Conservation (phyloP, 2,888 invertebrate species). For the Eilema sororculum region DNA sequence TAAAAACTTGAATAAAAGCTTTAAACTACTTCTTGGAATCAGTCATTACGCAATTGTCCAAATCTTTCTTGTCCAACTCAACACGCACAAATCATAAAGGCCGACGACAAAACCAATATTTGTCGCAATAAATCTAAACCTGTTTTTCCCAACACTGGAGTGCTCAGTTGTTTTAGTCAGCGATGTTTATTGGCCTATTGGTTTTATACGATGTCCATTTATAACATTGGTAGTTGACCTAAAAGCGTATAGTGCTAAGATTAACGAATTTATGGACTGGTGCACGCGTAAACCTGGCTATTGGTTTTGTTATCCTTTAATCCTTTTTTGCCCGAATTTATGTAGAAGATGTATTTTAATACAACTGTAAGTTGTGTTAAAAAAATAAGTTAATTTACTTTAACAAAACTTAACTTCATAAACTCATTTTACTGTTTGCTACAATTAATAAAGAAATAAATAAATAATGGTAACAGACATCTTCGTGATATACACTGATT, state of each 20-base stretch:
- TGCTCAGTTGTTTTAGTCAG: constrained; percentile 37
- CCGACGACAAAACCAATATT: constrained; percentile 51
- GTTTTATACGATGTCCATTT: constrained; percentile 50
- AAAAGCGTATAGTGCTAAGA: constrained; percentile 49
- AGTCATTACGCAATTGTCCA: neutral
- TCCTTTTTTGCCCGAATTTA: neutral
- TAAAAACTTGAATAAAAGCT: neutral
- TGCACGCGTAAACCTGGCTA: constrained; percentile 26
- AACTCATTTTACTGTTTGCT: neutral
- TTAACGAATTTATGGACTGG: constrained; percentile 43
- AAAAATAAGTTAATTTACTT: neutral
- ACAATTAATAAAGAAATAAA: neutral
- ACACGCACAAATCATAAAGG: constrained; percentile 51
- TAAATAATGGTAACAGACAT: neutral
- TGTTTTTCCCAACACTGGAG: constrained; percentile 38
- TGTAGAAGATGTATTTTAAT: neutral
- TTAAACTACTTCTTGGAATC: no score
- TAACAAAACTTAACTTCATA: neutral
- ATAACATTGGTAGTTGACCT: constrained; percentile 51
- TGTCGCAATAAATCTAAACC: constrained; percentile 53
- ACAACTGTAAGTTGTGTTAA: neutral
- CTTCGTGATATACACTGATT: no score
- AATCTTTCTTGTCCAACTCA: constrained; percentile 33
- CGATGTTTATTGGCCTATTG: constrained; percentile 46
- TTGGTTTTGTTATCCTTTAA: neutral